Evolutionary conservation across 2,113 vertebrate genomes (phyloP).

Genomic region (western clawed frog (Xenopus tropicalis)): DNA sequence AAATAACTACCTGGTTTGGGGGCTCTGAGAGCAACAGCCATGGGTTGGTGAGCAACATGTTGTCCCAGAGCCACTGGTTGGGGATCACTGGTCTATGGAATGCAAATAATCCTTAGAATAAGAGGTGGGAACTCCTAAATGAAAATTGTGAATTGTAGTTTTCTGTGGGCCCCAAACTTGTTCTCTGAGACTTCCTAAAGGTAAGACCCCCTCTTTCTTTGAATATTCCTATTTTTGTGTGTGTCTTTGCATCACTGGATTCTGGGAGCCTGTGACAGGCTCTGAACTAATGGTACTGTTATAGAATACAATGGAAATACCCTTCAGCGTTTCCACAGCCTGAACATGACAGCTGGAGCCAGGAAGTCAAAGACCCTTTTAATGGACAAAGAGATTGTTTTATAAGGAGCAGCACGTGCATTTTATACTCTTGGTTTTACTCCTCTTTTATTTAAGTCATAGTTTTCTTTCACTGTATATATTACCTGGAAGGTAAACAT

Average conservation of each 20-base stretch:
- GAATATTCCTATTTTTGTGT: too few species aligned
- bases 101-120: constrained; percentile 23
- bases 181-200: constrained; percentile 13
- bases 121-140: constrained; percentile 10
- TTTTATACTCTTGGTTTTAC: too few species aligned
- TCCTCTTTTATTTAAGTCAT: too few species aligned
- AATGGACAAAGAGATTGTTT: background rate
- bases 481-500: too few species aligned
- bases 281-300: constrained; percentile 10
- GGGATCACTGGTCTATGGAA: constrained; percentile 51
- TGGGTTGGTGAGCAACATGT: too few species aligned
- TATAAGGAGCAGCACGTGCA: too few species aligned
- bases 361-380: background rate
- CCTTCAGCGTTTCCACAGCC: background rate
- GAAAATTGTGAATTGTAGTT: background rate
- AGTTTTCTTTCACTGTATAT: too few species aligned
- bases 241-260: background rate
- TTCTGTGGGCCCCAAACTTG: constrained; percentile 3
- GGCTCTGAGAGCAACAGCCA: too few species aligned
- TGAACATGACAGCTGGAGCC: constrained; percentile 13
- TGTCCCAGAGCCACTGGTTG: too few species aligned
- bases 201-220: constrained; percentile 1
- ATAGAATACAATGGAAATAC: background rate
- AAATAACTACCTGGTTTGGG: too few species aligned
- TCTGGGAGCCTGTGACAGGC: background rate